Evolutionary conservation across 2,797 vertebrate species (phyloP).

Genomic region (Spheniscus humboldti): DNA sequence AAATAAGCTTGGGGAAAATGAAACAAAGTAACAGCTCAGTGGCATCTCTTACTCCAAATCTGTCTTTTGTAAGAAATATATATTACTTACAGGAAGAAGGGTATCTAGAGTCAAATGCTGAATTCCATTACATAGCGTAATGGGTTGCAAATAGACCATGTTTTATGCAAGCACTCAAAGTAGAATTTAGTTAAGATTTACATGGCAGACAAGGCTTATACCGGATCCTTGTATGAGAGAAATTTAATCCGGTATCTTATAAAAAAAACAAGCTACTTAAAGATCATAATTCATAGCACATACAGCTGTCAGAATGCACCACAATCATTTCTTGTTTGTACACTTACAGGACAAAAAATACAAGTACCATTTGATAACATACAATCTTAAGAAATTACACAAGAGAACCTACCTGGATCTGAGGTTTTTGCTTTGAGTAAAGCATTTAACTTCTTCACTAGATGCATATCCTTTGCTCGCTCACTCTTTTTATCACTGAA

Average conservation of each 20-base stretch:
- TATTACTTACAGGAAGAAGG: neutral
- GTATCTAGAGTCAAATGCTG: neutral
- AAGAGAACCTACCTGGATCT: constrained; percentile 57
- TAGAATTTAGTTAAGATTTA: neutral
- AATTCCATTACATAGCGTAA: neutral
- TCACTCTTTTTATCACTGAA: constrained; percentile 96
- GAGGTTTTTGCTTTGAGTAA: constrained; percentile 78
- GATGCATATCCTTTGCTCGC: constrained; percentile 93
- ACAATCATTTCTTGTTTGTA: neutral
- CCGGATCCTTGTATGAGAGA: neutral
- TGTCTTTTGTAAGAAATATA: neutral
- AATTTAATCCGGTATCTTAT: neutral
- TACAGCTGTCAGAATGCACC: neutral
- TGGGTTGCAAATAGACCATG: neutral
- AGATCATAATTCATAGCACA: neutral
- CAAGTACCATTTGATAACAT: neutral
- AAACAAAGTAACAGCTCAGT: neutral
- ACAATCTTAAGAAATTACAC: neutral
- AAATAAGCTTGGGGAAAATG: neutral
- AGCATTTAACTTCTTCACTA: constrained; percentile 86
- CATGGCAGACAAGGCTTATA: neutral
- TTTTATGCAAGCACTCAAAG: neutral
- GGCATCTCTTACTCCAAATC: neutral
- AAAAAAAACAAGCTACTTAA: neutral
- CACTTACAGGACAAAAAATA: neutral